Evolutionary conservation across 2,113 vertebrate species (phyloP).

Genomic region (Emydocephalus ijimae): DNA sequence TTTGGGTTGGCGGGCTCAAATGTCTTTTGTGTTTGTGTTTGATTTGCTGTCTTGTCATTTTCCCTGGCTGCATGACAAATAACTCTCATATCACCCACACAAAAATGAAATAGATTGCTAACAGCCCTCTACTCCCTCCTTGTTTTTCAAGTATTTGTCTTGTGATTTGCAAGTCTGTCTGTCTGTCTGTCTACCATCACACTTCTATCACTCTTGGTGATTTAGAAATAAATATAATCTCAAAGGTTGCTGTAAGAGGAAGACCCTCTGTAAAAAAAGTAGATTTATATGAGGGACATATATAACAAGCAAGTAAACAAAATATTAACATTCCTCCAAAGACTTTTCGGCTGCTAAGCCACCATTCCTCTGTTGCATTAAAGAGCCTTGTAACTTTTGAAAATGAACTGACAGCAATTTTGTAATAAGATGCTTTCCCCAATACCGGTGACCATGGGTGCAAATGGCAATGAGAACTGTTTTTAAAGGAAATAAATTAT

Average conservation of each 20-base stretch:
- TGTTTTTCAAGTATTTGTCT: not conserved
- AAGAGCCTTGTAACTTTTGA: not conserved
- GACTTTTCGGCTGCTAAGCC: not conserved
- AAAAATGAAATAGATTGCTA: not conserved
- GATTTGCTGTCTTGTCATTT: not conserved
- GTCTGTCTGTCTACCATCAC: not conserved
- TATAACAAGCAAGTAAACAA: not conserved
- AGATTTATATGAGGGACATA: not conserved
- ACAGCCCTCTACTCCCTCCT: not conserved
- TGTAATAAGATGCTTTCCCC: not conserved
- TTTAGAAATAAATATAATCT: not conserved
- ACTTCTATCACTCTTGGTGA: not conserved
- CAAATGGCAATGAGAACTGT: not conserved
- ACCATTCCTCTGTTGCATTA: not conserved
- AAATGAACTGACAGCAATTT: not conserved
- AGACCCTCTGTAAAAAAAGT: not conserved
- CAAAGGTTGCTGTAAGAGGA: not conserved
- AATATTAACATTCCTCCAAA: not conserved
- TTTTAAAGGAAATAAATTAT: not conserved
- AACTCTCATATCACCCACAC: not conserved
- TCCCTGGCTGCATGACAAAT: not conserved
- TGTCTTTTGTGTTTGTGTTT: not conserved
- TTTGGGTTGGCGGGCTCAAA: not conserved
- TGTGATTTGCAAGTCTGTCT: not conserved
- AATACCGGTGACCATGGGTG: not conserved